phyloP scores from a whole-genome alignment of 2,113 vertebrate species.

The Varanus salvator region DNA sequence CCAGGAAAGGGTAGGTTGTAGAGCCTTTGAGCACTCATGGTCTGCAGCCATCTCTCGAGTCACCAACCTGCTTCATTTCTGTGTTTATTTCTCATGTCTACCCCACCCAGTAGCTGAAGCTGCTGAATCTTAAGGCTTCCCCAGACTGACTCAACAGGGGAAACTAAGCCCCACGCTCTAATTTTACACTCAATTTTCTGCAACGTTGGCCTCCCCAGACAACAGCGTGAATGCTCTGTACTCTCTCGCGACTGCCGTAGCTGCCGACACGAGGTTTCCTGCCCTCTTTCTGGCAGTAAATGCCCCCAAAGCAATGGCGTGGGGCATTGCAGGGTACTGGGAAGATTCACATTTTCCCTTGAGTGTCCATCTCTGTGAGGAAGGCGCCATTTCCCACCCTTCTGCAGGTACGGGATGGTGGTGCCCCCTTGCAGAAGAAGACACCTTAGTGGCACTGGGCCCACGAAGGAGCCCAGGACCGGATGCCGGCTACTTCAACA shows the following conservation, averaged over 20 bases:
- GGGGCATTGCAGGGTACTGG: not conserved
- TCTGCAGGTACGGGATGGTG: not conserved
- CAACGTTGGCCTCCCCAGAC: not conserved
- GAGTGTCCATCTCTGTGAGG: not conserved
- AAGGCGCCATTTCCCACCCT: too few relatives aligned
- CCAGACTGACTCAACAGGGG: not conserved
- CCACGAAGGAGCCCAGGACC: not conserved
- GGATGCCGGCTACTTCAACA: not conserved
- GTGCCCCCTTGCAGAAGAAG: not conserved
- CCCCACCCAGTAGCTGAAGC: too few relatives aligned
- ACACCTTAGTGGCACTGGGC: not conserved
- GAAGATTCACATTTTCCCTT: not conserved
- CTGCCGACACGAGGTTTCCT: too few relatives aligned
- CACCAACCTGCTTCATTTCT: not conserved
- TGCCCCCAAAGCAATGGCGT: not conserved
- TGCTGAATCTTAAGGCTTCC: not conserved
- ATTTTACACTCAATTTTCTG: not conserved
- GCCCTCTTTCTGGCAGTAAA: not conserved
- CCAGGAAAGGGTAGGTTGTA: too few relatives aligned
- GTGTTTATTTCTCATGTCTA: too few relatives aligned
- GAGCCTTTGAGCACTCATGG: too few relatives aligned
- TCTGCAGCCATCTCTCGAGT: too few relatives aligned
- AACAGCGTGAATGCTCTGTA: not conserved
- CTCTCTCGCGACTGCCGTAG: not conserved
- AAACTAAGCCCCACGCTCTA: not conserved